Percentiles rank a stretch among this genome's conserved stretches.
Conservation (phyloP, 2,888 invertebrate species). For the Cephus pulcher region DNA sequence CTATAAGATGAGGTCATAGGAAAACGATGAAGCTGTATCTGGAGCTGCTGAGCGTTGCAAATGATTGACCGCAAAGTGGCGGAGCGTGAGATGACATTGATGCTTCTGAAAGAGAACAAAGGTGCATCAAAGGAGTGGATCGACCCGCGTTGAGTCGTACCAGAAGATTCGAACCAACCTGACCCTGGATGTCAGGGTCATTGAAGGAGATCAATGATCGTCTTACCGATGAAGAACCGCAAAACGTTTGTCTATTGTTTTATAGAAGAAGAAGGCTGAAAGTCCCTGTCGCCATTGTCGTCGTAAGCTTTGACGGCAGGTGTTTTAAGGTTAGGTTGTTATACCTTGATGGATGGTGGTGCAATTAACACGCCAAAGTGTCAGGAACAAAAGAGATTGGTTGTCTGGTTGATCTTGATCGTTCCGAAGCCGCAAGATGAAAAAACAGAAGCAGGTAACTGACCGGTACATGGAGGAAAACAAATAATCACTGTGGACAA, state of each 20-base stretch:
- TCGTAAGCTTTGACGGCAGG: not conserved
- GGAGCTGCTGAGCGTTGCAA: conserved; percentile 12
- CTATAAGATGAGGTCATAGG: not conserved
- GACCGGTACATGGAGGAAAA: not conserved
- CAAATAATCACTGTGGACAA: not conserved
- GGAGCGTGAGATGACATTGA: conserved; percentile 39
- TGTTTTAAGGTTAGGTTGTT: not conserved
- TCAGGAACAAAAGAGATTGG: conserved; percentile 2
- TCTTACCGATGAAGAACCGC: not conserved
- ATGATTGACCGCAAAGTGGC: conserved; percentile 38
- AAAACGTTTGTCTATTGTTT: not conserved
- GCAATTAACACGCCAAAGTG: conserved; percentile 3
- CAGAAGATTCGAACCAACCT: conserved; percentile 35
- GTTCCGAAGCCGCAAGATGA: not conserved
- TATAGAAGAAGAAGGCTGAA: not conserved
- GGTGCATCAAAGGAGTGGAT: conserved; percentile 18
- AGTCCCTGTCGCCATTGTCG: not conserved
- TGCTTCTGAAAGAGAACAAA: conserved; percentile 22
- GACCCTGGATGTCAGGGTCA: conserved; percentile 33
- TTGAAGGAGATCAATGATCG: not conserved
- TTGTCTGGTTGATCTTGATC: conserved; percentile 1
- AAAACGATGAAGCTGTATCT: not conserved
- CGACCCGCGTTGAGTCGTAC: conserved; percentile 44
- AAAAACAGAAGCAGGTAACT: not conserved
- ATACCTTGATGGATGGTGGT: not conserved